A percentile compares a stretch with the other conserved stretches of the same genome.
phyloP scores from a whole-genome alignment of 2,113 vertebrate species.

The Lycaon pictus region DNA sequence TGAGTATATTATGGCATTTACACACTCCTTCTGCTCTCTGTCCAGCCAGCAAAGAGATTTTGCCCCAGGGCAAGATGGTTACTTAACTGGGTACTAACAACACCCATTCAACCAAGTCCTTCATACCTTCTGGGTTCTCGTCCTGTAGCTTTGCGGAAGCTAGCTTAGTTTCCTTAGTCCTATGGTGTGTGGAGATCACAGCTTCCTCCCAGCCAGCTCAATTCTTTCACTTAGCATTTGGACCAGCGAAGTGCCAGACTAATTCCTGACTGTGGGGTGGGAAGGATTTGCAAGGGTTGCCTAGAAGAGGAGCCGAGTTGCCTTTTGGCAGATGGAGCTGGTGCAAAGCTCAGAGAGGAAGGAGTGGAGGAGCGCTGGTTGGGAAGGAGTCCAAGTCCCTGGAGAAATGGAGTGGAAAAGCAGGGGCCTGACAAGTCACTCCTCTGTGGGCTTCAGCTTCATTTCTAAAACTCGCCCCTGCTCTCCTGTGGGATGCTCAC shows the following conservation, averaged over 20 bases:
- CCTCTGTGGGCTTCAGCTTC: background rate
- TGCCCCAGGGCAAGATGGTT: background rate
- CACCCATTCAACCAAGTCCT: background rate
- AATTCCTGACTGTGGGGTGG: background rate
- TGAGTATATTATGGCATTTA: background rate
- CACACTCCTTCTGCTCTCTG: background rate
- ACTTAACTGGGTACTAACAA: background rate
- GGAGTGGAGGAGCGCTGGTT: background rate
- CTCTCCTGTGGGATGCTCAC: background rate
- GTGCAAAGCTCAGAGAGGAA: background rate
- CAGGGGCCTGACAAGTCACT: background rate
- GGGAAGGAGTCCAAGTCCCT: background rate
- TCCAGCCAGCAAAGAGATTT: constrained; percentile 23
- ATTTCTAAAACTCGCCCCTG: background rate
- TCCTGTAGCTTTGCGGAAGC: background rate
- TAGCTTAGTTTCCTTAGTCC: background rate
- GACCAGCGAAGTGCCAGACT: background rate
- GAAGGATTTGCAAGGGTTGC: background rate
- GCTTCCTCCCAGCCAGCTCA: background rate
- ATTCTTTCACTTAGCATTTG: background rate
- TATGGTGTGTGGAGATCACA: background rate
- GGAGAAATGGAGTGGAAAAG: background rate
- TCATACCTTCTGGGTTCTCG: background rate
- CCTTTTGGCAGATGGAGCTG: background rate
- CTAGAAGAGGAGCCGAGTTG: background rate